Evolutionary conservation across 2,113 vertebrate species (phyloP).

Genomic region (Lipophrys pholis): DNA sequence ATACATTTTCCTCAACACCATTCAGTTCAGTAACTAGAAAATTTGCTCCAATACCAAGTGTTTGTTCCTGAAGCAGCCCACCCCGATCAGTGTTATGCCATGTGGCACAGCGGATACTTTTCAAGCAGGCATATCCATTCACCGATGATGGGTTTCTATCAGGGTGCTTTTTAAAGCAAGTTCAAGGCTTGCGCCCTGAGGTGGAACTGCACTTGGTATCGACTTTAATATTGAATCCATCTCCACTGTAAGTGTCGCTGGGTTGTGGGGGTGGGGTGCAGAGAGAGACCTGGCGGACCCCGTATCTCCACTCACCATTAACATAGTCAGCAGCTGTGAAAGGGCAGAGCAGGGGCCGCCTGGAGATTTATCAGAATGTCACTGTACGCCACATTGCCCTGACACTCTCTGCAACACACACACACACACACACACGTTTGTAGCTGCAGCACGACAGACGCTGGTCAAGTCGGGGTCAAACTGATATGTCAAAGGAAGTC

Average conservation of each 20-base stretch:
- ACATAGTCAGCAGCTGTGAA: constrained; percentile 73
- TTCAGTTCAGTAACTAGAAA: too few species aligned
- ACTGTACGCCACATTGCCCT: constrained; percentile 47
- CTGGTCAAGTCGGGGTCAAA: constrained; percentile 53
- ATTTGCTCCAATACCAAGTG: too few species aligned
- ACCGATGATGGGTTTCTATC: constrained; percentile 2
- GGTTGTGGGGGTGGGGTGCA: too few species aligned
- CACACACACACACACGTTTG: constrained; percentile 11
- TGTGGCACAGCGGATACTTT: constrained; percentile 1
- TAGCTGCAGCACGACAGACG: constrained; percentile 9
- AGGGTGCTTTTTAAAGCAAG: constrained; percentile 33
- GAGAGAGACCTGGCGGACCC: constrained; percentile 26
- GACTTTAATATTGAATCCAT: constrained; percentile 31
- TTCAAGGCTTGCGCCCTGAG: constrained; percentile 6
- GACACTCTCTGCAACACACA: constrained; percentile 10
- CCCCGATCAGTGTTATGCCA: too few species aligned
- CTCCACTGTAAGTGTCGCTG: constrained; percentile 28
- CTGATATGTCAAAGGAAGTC: constrained; percentile 55
- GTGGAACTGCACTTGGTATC: constrained; percentile 3
- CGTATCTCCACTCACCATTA: constrained; percentile 59
- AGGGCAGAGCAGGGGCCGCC: constrained; percentile 57
- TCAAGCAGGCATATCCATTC: not conserved
- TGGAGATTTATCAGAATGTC: constrained; percentile 70
- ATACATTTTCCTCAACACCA: too few species aligned
- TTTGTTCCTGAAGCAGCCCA: not conserved